These are phyloP conservation scores for Thaleichthys pacificus DNA, from an alignment of 2,797 vertebrate genomes.

Conservation along the genomic window DNA sequence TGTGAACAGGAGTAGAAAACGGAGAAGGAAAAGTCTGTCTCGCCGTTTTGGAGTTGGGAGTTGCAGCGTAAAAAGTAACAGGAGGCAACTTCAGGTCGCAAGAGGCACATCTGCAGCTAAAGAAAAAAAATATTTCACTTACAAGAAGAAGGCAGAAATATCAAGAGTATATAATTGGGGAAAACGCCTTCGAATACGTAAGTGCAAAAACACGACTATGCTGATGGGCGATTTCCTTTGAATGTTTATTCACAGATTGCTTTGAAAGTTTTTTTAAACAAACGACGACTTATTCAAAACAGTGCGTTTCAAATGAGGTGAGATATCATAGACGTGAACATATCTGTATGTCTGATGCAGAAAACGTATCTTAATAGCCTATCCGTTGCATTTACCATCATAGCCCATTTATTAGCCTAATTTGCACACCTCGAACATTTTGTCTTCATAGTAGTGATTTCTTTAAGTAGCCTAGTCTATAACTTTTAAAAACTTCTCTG, in stretches of 20 bases:
- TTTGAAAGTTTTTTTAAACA: conserved; percentile 52
- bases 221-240: conserved; percentile 14
- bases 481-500: not conserved
- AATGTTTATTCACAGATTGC: conserved; percentile 28
- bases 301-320: conserved; percentile 39
- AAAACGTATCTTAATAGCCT: not conserved
- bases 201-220: conserved; percentile 48
- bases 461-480: not conserved
- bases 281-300: conserved; percentile 28
- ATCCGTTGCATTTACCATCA: not conserved
- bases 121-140: conserved; percentile 29
- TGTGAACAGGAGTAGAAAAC: conserved; percentile 66
- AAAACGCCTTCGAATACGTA: conserved; percentile 63
- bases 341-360: not conserved
- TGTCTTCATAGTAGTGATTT: not conserved
- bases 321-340: conserved; percentile 5
- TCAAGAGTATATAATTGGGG: conserved; percentile 29
- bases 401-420: not conserved
- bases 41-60: conserved; percentile 73
- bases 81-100: conserved; percentile 58
- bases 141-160: conserved; percentile 34
- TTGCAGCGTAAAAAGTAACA: conserved; percentile 61
- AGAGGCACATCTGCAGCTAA: conserved; percentile 68
- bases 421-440: not conserved
- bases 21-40: conserved; percentile 66